A percentile compares a stretch with the other conserved stretches of the same genome.
Conservation (phyloP, 2,888 invertebrate genomes). For the Asteroscopus sphinx region DNA sequence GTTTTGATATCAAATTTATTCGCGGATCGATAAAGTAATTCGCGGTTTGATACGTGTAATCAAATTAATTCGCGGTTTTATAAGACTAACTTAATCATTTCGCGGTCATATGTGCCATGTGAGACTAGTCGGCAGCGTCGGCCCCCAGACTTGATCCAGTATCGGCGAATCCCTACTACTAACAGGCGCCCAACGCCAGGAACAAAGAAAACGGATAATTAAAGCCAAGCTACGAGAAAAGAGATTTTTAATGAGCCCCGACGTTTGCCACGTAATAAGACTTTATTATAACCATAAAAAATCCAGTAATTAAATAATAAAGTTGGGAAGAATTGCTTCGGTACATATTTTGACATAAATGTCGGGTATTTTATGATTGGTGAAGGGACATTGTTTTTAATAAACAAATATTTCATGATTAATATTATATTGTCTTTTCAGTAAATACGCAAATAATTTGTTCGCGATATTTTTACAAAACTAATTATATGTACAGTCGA, state of each 20-base stretch:
- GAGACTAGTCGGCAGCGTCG: too few species aligned
- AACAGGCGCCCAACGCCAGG: constrained; percentile 74
- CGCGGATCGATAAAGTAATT: too few species aligned
- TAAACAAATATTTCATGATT: neutral
- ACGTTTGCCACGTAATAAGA: constrained; percentile 82
- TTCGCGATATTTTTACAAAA: too few species aligned
- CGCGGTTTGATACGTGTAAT: too few species aligned
- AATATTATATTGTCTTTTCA: neutral
- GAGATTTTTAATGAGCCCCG: constrained; percentile 87
- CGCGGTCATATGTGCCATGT: too few species aligned
- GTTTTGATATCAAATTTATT: too few species aligned
- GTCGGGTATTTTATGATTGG: constrained; percentile 27
- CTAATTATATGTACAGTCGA: too few species aligned
- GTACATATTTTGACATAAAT: constrained; percentile 46
- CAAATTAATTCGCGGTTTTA: too few species aligned
- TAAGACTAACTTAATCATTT: too few species aligned
- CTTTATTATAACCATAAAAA: constrained; percentile 83
- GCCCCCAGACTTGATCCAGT: too few species aligned
- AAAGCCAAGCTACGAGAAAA: constrained; percentile 84
- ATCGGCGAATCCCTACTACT: too few species aligned
- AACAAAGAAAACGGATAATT: constrained; percentile 89
- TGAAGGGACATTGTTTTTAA: constrained; percentile 14
- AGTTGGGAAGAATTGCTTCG: constrained; percentile 48
- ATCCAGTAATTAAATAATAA: constrained; percentile 76
- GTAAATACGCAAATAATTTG: too few species aligned